phyloP scores from a whole-genome alignment of 2,888 invertebrate species.

The Drosophila subquinaria region DNA sequence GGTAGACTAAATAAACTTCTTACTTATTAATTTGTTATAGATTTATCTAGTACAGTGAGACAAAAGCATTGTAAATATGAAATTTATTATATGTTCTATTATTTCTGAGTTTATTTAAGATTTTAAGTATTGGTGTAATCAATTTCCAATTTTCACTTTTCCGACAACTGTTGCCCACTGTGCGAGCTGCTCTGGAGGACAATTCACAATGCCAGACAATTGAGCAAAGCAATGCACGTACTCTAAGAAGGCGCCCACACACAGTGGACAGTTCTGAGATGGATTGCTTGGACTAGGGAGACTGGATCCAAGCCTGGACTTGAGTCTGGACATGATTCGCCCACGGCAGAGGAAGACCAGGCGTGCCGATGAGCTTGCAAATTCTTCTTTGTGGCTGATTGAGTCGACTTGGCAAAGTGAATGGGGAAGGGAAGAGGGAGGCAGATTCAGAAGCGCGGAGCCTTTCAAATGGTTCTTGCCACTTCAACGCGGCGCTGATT shows the following conservation, averaged over 20 bases:
- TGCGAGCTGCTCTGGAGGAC: slow-evolving; percentile 24
- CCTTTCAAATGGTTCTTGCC: slow-evolving; percentile 44
- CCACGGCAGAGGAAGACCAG: slow-evolving; percentile 35
- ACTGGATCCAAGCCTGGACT: slow-evolving; percentile 17
- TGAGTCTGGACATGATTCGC: slow-evolving; percentile 39
- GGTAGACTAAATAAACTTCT: neutral
- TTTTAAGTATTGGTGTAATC: neutral
- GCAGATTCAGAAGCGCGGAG: slow-evolving; percentile 12
- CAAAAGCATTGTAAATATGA: neutral
- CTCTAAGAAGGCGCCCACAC: slow-evolving; percentile 48
- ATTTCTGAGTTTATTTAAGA: no score
- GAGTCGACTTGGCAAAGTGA: slow-evolving; percentile 33
- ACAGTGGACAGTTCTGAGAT: slow-evolving; percentile 13
- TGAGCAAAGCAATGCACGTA: slow-evolving; percentile 57
- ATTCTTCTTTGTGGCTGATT: slow-evolving; percentile 45
- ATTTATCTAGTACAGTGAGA: neutral
- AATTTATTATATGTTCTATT: neutral
- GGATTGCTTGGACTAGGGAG: slow-evolving; percentile 15
- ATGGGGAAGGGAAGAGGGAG: neutral
- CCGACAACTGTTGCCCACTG: slow-evolving; percentile 25
- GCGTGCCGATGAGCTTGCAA: slow-evolving; percentile 55
- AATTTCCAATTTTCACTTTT: neutral
- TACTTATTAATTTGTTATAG: no score
- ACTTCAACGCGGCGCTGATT: slow-evolving; percentile 63
- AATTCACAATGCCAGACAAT: slow-evolving; percentile 10